Evolutionary conservation across 2,888 invertebrate species (phyloP), one percentile per base, ranked within the genome.

Genomic region (Cheilosia scutellata): DNA sequence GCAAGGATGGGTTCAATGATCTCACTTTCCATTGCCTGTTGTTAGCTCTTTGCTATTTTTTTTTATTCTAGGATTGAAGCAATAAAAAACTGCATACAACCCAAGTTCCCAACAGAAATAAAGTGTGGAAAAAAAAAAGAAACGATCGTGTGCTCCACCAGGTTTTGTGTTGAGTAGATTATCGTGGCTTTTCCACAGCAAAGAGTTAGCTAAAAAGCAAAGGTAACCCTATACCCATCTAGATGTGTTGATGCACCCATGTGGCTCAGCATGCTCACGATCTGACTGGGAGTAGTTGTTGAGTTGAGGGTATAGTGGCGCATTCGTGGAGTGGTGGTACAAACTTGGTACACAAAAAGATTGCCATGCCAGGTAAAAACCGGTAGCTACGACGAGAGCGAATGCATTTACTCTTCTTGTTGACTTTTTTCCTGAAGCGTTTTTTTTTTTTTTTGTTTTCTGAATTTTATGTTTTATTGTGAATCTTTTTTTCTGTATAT

Each of bases 1-100:
- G 82, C 82, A 86, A 86, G 86, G 86, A 86, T 86, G 82, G 82
- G 86, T 86, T 86, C 86, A 82, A 51, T 86, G 86, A 82, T 82
- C 86, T 86, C 86, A 86, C 86, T 86, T 86, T 86, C 86, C 82
- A 82, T 86, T 82, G 82, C 86, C 86, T 53, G 84, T 66, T 40
- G 65, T 44, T 53, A 42, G 2, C n/a, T 29, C 51, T 29, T 27
- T 13, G 51, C 0, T 62, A 60, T 47, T 65, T 65, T 65, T 65
- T 68, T 68, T 63, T 63, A 65, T 86, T 77, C 86, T 86, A 86
- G 86, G 86, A 86, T 86, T 77, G 71, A 77, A 57, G 82, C 51
- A 86, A 82, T 77, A 78, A 86, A 82, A 72, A 86, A 86, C 60
- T 86, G 68, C 86, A 86, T 66, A 58, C 86, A 84, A 66, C 47